phyloP scores from a whole-genome alignment of 1,140 invertebrate genomes.

The Eufriesea mexicana region DNA sequence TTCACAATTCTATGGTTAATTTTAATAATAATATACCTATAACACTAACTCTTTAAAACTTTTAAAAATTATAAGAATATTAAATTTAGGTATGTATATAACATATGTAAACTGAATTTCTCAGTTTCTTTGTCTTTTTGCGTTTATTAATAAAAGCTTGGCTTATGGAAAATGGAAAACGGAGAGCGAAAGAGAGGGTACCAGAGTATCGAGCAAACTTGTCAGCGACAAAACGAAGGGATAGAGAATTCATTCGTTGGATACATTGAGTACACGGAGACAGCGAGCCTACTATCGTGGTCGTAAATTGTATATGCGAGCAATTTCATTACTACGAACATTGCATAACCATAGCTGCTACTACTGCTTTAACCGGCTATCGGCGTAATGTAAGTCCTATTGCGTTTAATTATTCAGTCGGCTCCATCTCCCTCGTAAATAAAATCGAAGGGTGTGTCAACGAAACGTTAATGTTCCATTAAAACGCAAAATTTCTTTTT shows the following conservation, averaged over 20 bases:
- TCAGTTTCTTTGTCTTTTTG: no score
- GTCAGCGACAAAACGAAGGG: not conserved
- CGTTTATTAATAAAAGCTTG: no score
- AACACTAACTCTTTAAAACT: no score
- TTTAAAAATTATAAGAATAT: no score
- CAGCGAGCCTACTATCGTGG: not conserved
- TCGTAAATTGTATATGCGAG: slow-evolving; percentile 13
- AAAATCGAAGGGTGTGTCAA: slow-evolving; percentile 6
- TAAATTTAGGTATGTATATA: no score
- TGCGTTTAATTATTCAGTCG: slow-evolving; percentile 14
- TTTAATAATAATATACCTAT: no score
- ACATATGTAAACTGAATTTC: no score
- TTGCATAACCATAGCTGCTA: not conserved
- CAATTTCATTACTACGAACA: slow-evolving; percentile 22
- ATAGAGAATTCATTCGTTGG: not conserved
- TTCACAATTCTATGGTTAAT: no score
- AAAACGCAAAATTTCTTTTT: slow-evolving; percentile 7
- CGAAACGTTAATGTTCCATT: not conserved
- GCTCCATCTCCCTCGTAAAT: not conserved
- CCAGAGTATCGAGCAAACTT: not conserved
- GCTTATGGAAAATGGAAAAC: no score
- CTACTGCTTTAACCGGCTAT: not conserved
- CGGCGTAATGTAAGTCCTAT: slow-evolving; percentile 8
- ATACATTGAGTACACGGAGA: not conserved
- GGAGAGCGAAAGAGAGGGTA: no score